Evolutionary conservation across 2,113 vertebrate genomes (phyloP), one percentile per base, ranked within the genome.

Genomic region (Sinocyclocheilus grahami): DNA sequence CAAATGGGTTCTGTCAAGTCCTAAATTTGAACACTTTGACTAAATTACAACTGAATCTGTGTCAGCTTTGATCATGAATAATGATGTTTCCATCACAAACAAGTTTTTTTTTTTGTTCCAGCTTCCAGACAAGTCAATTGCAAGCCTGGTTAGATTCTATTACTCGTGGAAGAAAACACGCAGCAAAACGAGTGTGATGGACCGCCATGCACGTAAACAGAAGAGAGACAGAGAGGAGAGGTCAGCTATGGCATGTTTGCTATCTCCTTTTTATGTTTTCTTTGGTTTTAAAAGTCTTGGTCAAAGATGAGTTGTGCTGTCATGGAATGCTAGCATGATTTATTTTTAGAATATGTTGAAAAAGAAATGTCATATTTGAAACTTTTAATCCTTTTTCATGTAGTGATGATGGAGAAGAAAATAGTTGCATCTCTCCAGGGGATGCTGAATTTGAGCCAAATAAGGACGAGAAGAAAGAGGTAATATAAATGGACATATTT

Each of bases 111-210:
- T 58, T 55, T 33, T 63, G 16, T 87, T 92, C 24, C 89, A 99
- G 98, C 94, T 99, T 87, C 98, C 98, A 82, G 98, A 99, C 89
- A 98, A 98, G 87, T 96, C 97, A 11, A 99, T 99, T 93, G 96
- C 97, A 86, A 99, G 97, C 88, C 93, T 99, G 93, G 98, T 99
- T 88, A 96, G 97, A 65, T 99, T 98, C 90, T 99, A 99, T 92
- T 99, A 99, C 91, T 98, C 97, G 0, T 99, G 98, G 98, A 99
- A 99, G 94, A 99, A 99, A 92, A 99, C 97, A 0, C 96, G 98
- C 88, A 98, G 96, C 91, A 98, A 97, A 94, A 99, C 97, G 46
- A 99, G 98, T 0, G 95, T 99, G 92, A 99, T 99, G 98, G 98
- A 99, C 69, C 95, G 98, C 62, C 98, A 99, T 46, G 97, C 97